Percentiles rank a stretch among this genome's conserved stretches.
Evolutionary conservation across 2,113 vertebrate genomes (phyloP).

Genomic region (Petrocephalus zakoni): DNA sequence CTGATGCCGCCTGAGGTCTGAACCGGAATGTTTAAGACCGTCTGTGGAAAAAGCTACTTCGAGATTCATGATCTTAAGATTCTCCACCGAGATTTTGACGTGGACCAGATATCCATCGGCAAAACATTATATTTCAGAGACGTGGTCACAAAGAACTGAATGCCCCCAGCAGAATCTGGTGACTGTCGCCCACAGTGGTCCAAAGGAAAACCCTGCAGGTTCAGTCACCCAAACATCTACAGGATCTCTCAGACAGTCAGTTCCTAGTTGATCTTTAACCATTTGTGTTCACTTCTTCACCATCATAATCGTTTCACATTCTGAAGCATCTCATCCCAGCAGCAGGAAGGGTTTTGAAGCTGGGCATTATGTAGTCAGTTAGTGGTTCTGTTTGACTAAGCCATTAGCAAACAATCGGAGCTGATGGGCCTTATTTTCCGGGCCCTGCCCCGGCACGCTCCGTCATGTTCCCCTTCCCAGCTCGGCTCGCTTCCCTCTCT

Average conservation of each 20-base stretch:
- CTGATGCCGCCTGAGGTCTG: slow-evolving; percentile 28
- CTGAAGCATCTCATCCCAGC: background rate
- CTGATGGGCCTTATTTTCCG: background rate
- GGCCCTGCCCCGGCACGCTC: background rate
- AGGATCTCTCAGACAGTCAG: slow-evolving; percentile 43
- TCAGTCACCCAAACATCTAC: slow-evolving; percentile 13
- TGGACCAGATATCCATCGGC: background rate
- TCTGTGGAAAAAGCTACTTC: background rate
- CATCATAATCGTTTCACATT: background rate
- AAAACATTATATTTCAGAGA: background rate
- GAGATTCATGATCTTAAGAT: background rate
- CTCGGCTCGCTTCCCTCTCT: background rate
- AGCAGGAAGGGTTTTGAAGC: background rate
- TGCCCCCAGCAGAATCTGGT: background rate
- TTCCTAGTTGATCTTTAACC: background rate
- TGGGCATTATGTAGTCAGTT: background rate
- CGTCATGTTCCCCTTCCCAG: background rate
- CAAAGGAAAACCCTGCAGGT: background rate
- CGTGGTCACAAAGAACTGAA: background rate
- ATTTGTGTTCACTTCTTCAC: background rate
- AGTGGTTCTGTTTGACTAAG: background rate
- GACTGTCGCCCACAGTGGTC: background rate
- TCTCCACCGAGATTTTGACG: background rate
- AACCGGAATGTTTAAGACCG: slow-evolving; percentile 18
- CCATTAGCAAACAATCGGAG: background rate